phyloP scores from a whole-genome alignment of 2,113 vertebrate genomes.

The Gymnogyps californianus region DNA sequence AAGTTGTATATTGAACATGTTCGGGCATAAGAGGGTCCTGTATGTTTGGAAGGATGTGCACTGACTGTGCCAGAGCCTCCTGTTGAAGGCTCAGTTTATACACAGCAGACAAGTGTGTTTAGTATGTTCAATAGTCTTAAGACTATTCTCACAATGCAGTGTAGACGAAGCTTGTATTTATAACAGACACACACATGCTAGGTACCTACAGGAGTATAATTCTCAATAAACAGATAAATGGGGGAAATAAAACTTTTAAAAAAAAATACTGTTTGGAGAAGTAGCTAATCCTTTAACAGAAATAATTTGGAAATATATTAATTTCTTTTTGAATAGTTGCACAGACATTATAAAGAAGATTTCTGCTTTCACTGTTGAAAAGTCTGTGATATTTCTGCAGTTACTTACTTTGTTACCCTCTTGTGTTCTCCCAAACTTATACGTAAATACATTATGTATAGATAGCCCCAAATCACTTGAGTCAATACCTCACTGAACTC shows the following conservation, averaged over 20 bases:
- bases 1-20: neutral
- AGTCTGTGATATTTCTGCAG: neutral
- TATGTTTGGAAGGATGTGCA: neutral
- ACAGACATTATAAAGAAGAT: neutral
- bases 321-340: neutral
- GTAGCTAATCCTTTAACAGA: neutral
- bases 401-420: neutral
- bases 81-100: neutral
- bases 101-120: neutral
- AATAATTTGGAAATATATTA: neutral
- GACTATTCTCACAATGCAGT: neutral
- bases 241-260: neutral
- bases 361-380: neutral
- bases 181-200: neutral
- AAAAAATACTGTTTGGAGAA: neutral
- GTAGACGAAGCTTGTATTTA: neutral
- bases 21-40: neutral
- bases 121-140: neutral
- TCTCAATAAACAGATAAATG: neutral
- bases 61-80: neutral
- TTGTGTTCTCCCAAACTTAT: neutral
- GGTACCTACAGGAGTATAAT: neutral
- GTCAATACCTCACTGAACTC: neutral
- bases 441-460: neutral
- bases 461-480: neutral